Conservation (phyloP, 2,888 invertebrate genomes). For the Desoria tigrina region DNA sequence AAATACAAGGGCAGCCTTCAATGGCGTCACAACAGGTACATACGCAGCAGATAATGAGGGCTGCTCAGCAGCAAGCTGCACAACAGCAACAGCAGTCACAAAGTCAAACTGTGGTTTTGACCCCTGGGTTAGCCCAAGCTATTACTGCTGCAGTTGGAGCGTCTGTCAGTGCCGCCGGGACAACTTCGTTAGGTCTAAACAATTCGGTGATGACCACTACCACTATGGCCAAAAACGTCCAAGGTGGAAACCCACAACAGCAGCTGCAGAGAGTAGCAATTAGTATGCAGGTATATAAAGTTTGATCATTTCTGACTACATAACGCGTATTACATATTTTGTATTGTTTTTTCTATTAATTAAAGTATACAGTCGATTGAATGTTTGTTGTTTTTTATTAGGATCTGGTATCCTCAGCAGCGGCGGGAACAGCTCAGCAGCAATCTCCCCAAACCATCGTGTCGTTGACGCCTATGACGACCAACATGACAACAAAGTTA, state of each 20-base stretch:
- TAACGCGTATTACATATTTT: too few species aligned
- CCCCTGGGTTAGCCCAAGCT: constrained; percentile 37
- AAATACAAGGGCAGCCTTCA: constrained; percentile 25
- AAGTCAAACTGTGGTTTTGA: constrained; percentile 37
- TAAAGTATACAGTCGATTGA: too few species aligned
- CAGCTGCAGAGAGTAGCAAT: not conserved
- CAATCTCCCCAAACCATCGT: constrained; percentile 28
- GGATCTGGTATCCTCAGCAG: constrained; percentile 28
- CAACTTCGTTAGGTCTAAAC: constrained; percentile 5
- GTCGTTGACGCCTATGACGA: constrained; percentile 34
- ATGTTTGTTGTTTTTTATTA: not conserved
- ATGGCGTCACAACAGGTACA: constrained; percentile 11
- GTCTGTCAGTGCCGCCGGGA: constrained; percentile 18
- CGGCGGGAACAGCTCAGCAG: not conserved
- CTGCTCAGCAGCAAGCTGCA: constrained; percentile 3
- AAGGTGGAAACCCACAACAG: constrained; percentile 2
- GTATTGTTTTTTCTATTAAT: not conserved
- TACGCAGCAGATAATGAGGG: constrained; percentile 4
- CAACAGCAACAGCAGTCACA: constrained; percentile 9
- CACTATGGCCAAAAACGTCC: constrained; percentile 14
- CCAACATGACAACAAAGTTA: constrained; percentile 21
- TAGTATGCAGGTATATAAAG: constrained; percentile 25
- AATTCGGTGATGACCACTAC: constrained; percentile 13
- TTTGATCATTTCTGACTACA: too few species aligned
- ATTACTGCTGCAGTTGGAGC: constrained; percentile 30